Evolutionary conservation across 2,888 invertebrate species (phyloP).

Genomic region (Lamellibrachia satsuma): DNA sequence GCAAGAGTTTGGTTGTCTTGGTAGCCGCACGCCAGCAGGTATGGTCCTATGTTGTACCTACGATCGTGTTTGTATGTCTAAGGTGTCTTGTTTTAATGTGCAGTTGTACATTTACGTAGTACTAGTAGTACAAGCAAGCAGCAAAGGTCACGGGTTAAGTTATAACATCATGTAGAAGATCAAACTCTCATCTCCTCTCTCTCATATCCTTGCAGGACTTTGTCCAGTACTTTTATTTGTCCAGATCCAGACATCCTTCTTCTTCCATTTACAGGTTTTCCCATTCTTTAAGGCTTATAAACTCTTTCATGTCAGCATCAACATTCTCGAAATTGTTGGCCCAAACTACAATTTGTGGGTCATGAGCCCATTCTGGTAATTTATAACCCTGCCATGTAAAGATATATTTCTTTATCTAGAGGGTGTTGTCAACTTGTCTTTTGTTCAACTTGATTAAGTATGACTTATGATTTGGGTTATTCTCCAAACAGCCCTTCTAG

Average conservation of each 20-base stretch:
- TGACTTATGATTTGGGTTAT: too few species aligned
- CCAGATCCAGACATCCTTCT: not conserved
- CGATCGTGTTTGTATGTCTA: not conserved
- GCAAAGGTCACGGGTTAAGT: not conserved
- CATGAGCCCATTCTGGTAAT: not conserved
- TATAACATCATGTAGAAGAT: too few species aligned
- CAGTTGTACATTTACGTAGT: not conserved
- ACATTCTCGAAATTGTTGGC: slow-evolving; percentile 3
- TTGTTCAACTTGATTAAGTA: not conserved
- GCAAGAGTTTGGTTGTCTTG: not conserved
- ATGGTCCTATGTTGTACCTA: not conserved
- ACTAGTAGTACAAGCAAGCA: not conserved
- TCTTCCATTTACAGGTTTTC: too few species aligned
- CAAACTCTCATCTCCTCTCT: too few species aligned
- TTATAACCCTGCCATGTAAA: not conserved
- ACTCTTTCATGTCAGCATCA: not conserved
- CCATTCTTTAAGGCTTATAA: too few species aligned
- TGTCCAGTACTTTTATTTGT: not conserved
- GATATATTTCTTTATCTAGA: not conserved
- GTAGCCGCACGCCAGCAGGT: not conserved
- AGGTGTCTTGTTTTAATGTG: not conserved
- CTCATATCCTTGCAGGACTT: not conserved
- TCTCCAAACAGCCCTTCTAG: too few species aligned
- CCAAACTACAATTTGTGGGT: not conserved
- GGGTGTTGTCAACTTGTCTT: not conserved